Evolutionary conservation across 2,797 vertebrate genomes (phyloP), one percentile per base, ranked within the genome.

Genomic region (Silurus lanzhouensis): DNA sequence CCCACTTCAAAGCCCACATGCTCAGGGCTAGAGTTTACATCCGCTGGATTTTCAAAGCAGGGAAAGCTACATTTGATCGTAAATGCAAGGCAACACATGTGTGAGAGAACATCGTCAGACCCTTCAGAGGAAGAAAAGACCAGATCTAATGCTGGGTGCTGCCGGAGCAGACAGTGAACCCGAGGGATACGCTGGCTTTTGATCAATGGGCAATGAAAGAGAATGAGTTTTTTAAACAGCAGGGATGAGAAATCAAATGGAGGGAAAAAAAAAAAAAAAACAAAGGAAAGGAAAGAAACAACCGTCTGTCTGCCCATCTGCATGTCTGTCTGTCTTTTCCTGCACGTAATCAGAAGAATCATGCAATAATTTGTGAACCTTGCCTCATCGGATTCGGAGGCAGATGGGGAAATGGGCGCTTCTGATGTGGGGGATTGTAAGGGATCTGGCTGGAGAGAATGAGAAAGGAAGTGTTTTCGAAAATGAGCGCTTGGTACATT

Each of bases 171-270:
- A 83, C 83, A 78, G 70, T n/a, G 57, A 86, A 80, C 74, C 85
- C 84, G 13, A 57, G 0, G 17, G 90, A 88, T 74, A 85, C 68
- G 83, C 89, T 79, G 57, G 71, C 77, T 89, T 91, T 90, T 92
- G 88, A 94, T 93, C 87, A 91, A 85, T 64, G 84, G 83, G 84
- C 84, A 90, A 91, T 91, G 83, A 92, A 89, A 91, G 87, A 86
- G 86, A 93, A 90, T 90, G 85, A 90, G 86, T 88, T 91, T 83
- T 85, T 90, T 81, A 90, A 86, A 74, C 83, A 89, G 84, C 84
- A 84, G 5, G 79, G 85, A 72, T 87, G 71, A 64, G 81, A 77
- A 81, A 89, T 89, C 78, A 84, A 81, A 84, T 17, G 22, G 15
- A 67, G 46, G 19, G 1, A 20, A 13, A 3, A 17, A 44, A 79